Base-by-base conservation (phyloP, 2,113 vertebrate genomes). In the Hippolais icterina region DNA sequence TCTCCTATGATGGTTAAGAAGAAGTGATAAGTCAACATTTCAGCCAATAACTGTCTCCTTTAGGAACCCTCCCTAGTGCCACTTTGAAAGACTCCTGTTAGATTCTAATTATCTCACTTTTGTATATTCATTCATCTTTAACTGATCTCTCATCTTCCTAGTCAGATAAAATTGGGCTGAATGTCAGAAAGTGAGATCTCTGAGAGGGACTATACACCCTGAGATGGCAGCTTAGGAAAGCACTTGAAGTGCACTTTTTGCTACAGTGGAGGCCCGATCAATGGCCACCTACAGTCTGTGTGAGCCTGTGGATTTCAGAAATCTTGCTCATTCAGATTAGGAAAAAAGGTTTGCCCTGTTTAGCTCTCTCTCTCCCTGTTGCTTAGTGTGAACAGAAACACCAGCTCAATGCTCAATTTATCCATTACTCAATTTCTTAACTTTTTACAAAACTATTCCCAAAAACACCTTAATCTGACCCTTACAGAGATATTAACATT, bases 231-330 rank as follows among this genome's bases (percentile, higher is more conserved):
- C 13, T 84, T 33, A 71, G 17, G 16, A 71, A 70, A 81, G 47
- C 37, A 61, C 4, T 12, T 50, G 37, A 63, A 46, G 3, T 23
- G 19, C 2, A 3, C 31, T 6, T 59, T 80, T 49, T n/a, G 11
- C 29, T 44, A 4, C 0, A 0, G 11, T 41, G 28, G 76, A 84
- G 44, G 12, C 8, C 21, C 2, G 0, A 29, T 31, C 20, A 46
- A 33, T 6, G 5, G 14, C 35, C 39, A 65, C 14, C 17, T 81
- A 23, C 60, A 64, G 17, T 33, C n/a, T 74, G 7, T 46, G 20
- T 15, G 8, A 61, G 15, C 23, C 24, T 37, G 8, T 8, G 14
- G 11, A 41, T 64, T 91, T 76, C 59, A 54, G 31, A 64, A 65
- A 4, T 37, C n/a, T 57, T 83, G 24, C 3, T 79, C 14, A 37